These are phyloP conservation scores for Rhagonycha lutea DNA, from an alignment of 2,888 invertebrate genomes.

Conservation along the genomic window DNA sequence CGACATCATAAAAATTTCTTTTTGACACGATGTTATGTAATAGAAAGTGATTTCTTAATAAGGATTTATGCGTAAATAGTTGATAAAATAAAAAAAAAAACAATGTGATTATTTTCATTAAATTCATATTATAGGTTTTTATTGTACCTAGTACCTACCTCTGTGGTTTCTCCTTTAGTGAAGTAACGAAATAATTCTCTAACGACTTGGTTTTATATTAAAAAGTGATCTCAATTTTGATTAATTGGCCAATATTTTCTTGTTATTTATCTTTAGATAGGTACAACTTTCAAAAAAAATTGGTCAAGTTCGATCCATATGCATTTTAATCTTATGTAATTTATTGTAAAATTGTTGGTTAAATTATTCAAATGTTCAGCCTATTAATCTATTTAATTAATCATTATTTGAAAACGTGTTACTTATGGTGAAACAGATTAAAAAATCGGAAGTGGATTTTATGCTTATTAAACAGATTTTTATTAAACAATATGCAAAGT, in stretches of 20 bases:
- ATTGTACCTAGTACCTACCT: not conserved
- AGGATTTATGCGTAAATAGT: not conserved
- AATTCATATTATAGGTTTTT: not conserved
- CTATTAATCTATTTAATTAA: not conserved
- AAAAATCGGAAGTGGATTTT: not conserved
- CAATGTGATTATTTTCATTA: not conserved
- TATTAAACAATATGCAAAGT: no score
- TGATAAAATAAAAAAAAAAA: not conserved
- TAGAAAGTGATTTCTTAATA: not conserved
- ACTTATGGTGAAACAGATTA: not conserved
- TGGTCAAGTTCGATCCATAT: not conserved
- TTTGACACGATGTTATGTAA: not conserved
- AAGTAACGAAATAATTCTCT: not conserved
- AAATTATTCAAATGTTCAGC: not conserved
- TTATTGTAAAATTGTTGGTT: not conserved
- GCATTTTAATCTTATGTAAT: not conserved
- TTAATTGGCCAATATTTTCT: not conserved
- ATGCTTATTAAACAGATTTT: no score
- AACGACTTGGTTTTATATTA: not conserved
- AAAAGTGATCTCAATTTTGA: not conserved
- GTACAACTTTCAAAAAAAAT: not conserved
- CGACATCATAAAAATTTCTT: not conserved
- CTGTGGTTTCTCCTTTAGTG: not conserved
- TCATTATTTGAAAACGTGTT: not conserved
- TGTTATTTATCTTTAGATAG: not conserved